phyloP scores from a whole-genome alignment of 2,888 invertebrate genomes.

The Drosophila rellima region DNA sequence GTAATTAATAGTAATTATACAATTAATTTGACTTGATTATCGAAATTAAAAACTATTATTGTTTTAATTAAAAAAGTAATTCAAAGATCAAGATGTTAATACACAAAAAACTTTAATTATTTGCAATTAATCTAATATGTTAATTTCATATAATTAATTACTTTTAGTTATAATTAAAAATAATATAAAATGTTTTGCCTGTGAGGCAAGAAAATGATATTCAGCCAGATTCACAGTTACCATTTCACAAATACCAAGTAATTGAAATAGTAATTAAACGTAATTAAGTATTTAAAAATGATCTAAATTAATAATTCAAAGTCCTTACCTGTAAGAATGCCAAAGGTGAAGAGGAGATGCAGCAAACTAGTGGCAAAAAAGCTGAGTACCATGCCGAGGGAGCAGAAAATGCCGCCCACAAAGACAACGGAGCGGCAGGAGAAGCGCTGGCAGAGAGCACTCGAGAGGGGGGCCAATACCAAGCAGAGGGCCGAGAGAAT shows the following conservation, averaged over 20 bases:
- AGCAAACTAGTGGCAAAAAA: conserved; percentile 90
- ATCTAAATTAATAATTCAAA: no score
- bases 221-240: no score
- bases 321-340: conserved; percentile 89
- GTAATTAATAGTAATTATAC: not conserved
- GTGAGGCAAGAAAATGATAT: no score
- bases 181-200: no score
- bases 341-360: conserved; percentile 90
- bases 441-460: conserved; percentile 90
- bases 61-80: no score
- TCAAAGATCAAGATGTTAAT: no score
- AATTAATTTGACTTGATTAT: no score
- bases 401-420: conserved; percentile 90
- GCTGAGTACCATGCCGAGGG: conserved; percentile 89
- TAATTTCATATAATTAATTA: no score
- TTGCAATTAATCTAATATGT: no score
- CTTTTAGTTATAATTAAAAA: no score
- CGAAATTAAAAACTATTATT: no score
- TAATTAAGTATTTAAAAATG: not conserved
- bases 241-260: not conserved
- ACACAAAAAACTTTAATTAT: no score
- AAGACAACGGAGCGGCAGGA: conserved; percentile 91
- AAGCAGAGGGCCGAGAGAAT: conserved; percentile 91
- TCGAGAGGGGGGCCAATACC: conserved; percentile 91
- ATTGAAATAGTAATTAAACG: not conserved